phyloP scores from a whole-genome alignment of 1,140 invertebrate species.

The Cecropterus lyciades region DNA sequence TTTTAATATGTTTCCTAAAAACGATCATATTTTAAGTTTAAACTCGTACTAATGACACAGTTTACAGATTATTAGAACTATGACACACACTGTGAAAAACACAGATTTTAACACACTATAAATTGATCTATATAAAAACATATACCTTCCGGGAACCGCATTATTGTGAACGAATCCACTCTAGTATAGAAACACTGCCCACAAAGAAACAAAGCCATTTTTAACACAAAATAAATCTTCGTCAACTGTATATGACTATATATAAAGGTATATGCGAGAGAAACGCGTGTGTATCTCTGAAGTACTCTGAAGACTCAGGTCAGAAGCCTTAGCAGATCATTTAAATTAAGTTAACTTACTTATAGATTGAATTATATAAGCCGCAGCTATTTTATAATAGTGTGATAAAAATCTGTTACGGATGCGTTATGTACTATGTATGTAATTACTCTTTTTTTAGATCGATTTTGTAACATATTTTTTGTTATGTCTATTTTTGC shows the following conservation, averaged over 20 bases:
- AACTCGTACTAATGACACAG: too few species aligned
- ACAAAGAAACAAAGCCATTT: slow-evolving; percentile 24
- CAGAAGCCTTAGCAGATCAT: slow-evolving; percentile 17
- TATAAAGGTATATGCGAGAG: background rate
- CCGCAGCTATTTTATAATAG: background rate
- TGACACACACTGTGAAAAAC: too few species aligned
- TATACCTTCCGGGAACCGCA: slow-evolving; percentile 24
- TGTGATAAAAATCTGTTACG: background rate
- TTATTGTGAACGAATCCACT: slow-evolving; percentile 28
- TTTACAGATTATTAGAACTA: too few species aligned
- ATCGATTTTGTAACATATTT: too few species aligned
- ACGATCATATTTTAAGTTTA: too few species aligned
- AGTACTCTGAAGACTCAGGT: slow-evolving; percentile 1
- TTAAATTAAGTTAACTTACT: slow-evolving; percentile 14
- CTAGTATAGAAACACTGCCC: slow-evolving; percentile 25
- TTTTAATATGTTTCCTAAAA: too few species aligned
- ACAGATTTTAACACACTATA: too few species aligned
- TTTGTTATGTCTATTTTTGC: too few species aligned
- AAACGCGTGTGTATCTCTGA: slow-evolving; percentile 14
- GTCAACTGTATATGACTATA: too few species aligned
- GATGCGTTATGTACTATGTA: too few species aligned
- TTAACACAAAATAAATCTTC: background rate
- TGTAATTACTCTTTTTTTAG: too few species aligned
- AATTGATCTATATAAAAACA: too few species aligned
- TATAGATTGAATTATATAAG: slow-evolving; percentile 5